Evolutionary conservation across 2,888 invertebrate genomes (phyloP).

Genomic region (Eremobia ochroleuca): DNA sequence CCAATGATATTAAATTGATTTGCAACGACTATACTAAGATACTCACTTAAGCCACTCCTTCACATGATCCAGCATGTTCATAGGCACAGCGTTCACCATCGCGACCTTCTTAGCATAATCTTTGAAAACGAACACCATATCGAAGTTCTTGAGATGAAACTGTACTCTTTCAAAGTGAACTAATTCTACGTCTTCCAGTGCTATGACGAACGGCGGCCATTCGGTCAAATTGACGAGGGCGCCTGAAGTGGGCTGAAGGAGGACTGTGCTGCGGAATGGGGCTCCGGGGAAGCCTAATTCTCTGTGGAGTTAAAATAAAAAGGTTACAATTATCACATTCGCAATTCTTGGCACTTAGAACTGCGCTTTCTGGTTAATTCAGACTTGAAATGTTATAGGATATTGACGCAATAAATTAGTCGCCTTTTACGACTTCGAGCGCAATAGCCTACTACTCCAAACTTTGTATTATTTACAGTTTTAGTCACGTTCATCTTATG

Average conservation of each 20-base stretch:
- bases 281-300: constrained; percentile 99
- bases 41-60: constrained; percentile 99
- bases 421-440: background rate
- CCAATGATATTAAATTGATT: background rate
- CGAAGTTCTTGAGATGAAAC: constrained; percentile 99
- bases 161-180: constrained; percentile 99
- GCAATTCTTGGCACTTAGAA: background rate
- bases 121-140: constrained; percentile 99
- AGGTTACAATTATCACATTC: background rate
- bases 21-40: background rate
- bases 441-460: background rate
- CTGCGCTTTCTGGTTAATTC: background rate
- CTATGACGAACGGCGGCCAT: constrained; percentile 99
- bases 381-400: background rate
- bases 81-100: constrained; percentile 99
- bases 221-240: constrained; percentile 99
- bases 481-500: background rate
- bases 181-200: constrained; percentile 98
- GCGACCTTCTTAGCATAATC: constrained; percentile 98
- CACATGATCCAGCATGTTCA: constrained; percentile 99
- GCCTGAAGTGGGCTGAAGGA: constrained; percentile 99
- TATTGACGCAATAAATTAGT: too few species aligned
- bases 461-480: background rate
- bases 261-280: constrained; percentile 98
- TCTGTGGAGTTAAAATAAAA: constrained; percentile 81